Percentiles rank a stretch among this genome's conserved stretches.
These are phyloP conservation scores for Ornithoptera priamus DNA, from an alignment of 2,888 invertebrate genomes.

Conservation along the genomic window DNA sequence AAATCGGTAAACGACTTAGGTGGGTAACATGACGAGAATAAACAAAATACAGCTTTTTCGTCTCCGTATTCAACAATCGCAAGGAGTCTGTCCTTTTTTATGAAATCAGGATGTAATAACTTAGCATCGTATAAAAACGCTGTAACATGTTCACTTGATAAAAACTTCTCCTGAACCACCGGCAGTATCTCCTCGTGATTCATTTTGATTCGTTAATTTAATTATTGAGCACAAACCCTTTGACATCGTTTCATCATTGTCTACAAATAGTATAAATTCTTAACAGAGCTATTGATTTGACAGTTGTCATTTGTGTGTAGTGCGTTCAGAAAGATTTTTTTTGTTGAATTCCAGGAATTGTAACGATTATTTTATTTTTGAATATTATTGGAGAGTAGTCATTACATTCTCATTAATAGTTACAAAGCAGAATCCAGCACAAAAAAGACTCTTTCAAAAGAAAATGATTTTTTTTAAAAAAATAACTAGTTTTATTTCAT, in stretches of 20 bases:
- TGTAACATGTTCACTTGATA: conserved; percentile 71
- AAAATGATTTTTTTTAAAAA: too few relatives aligned
- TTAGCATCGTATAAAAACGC: conserved; percentile 72
- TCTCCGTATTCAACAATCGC: conserved; percentile 75
- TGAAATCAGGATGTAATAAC: conserved; percentile 72
- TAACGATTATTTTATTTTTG: not conserved
- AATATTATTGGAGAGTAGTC: too few relatives aligned
- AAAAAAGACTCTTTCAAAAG: too few relatives aligned
- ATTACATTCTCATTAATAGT: too few relatives aligned
- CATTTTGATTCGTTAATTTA: conserved; percentile 55
- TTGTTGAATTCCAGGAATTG: not conserved
- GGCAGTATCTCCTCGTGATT: conserved; percentile 73
- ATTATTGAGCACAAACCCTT: conserved; percentile 31
- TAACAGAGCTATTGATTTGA: conserved; percentile 15
- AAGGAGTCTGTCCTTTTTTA: conserved; percentile 69
- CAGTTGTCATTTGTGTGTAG: conserved; percentile 8
- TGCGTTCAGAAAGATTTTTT: not conserved
- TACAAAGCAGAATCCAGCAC: too few relatives aligned
- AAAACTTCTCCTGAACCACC: conserved; percentile 74
- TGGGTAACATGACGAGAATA: conserved; percentile 80
- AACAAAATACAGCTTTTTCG: conserved; percentile 76
- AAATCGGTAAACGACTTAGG: conserved; percentile 88
- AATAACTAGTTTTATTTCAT: too few relatives aligned
- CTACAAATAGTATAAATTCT: conserved; percentile 11
- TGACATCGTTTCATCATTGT: conserved; percentile 30